phyloP scores from a whole-genome alignment of 2,797 vertebrate species.

The Thamnophis elegans region DNA sequence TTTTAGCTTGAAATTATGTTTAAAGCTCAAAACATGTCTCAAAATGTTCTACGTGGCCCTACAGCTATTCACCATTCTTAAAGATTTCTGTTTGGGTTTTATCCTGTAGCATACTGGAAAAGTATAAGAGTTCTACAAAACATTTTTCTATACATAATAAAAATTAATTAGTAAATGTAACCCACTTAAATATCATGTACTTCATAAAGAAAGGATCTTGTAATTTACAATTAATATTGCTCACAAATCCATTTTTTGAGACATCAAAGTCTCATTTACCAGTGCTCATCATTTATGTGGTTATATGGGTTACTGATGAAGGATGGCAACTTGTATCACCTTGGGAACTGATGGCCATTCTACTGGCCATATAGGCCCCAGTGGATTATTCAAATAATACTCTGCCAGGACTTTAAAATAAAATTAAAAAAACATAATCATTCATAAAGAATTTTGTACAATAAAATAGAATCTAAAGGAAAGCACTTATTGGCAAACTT shows the following conservation, averaged over 20 bases:
- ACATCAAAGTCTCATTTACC: neutral
- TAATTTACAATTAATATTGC: neutral
- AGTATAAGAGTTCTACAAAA: neutral
- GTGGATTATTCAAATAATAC: neutral
- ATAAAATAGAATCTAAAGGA: slow-evolving; percentile 2
- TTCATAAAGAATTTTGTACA: slow-evolving; percentile 21
- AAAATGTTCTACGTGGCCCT: neutral
- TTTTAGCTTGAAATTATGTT: neutral
- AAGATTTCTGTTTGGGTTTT: neutral
- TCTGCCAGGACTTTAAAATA: neutral
- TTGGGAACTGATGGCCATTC: neutral
- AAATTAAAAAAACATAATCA: neutral
- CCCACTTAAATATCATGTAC: neutral
- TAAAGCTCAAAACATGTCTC: neutral
- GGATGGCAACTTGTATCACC: neutral
- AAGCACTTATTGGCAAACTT: slow-evolving; percentile 62
- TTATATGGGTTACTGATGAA: neutral
- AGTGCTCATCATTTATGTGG: neutral
- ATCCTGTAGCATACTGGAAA: neutral
- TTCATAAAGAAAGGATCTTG: neutral
- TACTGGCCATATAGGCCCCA: neutral
- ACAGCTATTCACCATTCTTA: neutral
- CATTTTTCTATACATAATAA: neutral
- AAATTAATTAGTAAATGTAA: neutral
- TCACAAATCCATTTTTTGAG: neutral